Evolutionary conservation across 2,113 vertebrate species (phyloP).

Genomic region (Hydropotes inermis): DNA sequence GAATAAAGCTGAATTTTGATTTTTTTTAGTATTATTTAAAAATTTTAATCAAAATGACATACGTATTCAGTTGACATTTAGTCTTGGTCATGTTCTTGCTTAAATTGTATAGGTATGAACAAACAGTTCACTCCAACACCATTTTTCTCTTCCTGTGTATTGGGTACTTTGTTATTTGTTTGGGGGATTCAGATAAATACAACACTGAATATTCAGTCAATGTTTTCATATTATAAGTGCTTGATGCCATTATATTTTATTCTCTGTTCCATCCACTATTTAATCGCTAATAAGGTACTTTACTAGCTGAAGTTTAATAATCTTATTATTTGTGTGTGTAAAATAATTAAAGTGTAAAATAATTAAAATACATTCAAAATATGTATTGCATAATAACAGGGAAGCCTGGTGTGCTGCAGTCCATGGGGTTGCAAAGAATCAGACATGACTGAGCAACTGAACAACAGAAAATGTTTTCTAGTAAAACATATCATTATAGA

Average conservation of each 20-base stretch:
- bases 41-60: background rate
- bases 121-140: background rate
- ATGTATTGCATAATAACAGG: background rate
- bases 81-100: background rate
- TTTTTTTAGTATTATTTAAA: background rate
- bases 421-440: background rate
- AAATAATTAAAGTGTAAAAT: conserved; percentile 17
- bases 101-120: background rate
- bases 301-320: background rate
- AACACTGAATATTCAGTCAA: background rate
- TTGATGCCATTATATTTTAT: background rate
- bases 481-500: background rate
- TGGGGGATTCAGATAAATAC: background rate
- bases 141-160: background rate
- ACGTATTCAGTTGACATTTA: background rate
- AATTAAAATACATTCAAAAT: background rate
- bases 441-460: background rate
- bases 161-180: background rate
- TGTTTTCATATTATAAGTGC: background rate
- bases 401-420: background rate
- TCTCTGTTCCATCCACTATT: background rate
- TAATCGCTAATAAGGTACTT: background rate
- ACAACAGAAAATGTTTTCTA: background rate
- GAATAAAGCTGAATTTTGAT: background rate
- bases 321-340: background rate